Base-by-base conservation (phyloP, 2,113 vertebrate species). In the Syrmaticus mikado region DNA sequence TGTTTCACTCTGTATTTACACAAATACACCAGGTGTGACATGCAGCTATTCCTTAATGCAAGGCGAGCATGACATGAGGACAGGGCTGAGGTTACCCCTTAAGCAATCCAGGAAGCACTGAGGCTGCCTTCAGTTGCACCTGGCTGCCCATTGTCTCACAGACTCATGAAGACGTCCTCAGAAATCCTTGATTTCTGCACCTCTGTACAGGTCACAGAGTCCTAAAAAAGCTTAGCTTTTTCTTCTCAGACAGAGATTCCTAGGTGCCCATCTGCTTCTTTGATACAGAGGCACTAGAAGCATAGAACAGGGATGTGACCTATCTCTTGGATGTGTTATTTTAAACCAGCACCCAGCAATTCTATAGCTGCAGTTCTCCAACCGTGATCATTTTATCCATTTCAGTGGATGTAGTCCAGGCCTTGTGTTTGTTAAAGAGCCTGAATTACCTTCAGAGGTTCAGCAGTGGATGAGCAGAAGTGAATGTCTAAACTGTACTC, bases 241-340 rank as follows among this genome's bases (percentile, higher is more conserved):
- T 32, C 82, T 65, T 55, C 28, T 25, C 28, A 14, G 15, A 2
- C 19, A 46, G 4, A 36, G 52, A 60, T 46, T 82, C 58, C 30
- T 2, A 0, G 20, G 25, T 16, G 21, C 1, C 2, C 0, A 1
- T 11, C 57, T 53, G 6, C 32, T 68, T 30, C 60, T 77, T 82
- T 41, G 30, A 14, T 21, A 27, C 8, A 13, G n/a, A 4, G 7
- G 0, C 10, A 46, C 72, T 34, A 20, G 30, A 17, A 60, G 18
- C 13, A 11, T 25, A 53, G 46, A 40, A 22, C 25, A 60, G 4
- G 3, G 19, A 30, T 1, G 5, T 46, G 46, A 19, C 2, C 0
- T 6, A 43, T 65, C 8, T 53, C 28, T 88, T n/a, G 64, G 28
- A 28, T 72, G 41, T 38, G 21, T 32, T 85, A 68, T 61, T 82